A percentile compares a stretch with the other conserved stretches of the same genome.
Conservation (phyloP, 2,888 invertebrate genomes). For the Teinopalpus imperialis region DNA sequence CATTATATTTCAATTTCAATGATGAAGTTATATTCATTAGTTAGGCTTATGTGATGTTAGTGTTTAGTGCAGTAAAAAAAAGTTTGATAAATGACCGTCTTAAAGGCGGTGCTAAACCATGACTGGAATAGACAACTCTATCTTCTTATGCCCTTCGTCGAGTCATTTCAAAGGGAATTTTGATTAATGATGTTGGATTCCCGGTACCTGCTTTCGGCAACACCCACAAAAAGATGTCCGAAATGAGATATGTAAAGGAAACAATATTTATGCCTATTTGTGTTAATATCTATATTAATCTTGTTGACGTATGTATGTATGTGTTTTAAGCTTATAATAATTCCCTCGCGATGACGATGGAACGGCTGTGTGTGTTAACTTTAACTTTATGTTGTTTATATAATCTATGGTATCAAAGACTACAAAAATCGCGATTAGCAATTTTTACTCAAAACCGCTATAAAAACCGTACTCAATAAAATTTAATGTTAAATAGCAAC, state of each 20-base stretch:
- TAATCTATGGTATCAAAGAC: no score
- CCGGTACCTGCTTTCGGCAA: constrained; percentile 69
- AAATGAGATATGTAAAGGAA: constrained; percentile 42
- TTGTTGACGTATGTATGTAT: constrained; percentile 55
- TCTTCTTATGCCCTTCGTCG: constrained; percentile 55
- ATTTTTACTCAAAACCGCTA: no score
- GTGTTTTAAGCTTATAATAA: constrained; percentile 39
- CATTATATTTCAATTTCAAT: no score
- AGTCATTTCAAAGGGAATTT: constrained; percentile 61
- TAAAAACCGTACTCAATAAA: no score
- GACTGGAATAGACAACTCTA: constrained; percentile 52
- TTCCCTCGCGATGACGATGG: constrained; percentile 34
- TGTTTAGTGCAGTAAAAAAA: constrained; percentile 17
- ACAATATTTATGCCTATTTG: constrained; percentile 62
- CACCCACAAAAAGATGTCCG: constrained; percentile 61
- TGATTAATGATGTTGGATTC: constrained; percentile 65
- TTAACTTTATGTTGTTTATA: constrained; percentile 32
- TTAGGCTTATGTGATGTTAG: no score
- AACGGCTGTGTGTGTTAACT: constrained; percentile 43
- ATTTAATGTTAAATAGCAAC: no score
- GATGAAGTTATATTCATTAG: not conserved
- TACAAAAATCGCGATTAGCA: no score
- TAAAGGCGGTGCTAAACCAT: constrained; percentile 58
- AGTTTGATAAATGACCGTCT: constrained; percentile 44
- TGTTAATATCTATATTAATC: constrained; percentile 75